Base-by-base conservation (phyloP, 1,140 invertebrate genomes). In the Euschistus heros region DNA sequence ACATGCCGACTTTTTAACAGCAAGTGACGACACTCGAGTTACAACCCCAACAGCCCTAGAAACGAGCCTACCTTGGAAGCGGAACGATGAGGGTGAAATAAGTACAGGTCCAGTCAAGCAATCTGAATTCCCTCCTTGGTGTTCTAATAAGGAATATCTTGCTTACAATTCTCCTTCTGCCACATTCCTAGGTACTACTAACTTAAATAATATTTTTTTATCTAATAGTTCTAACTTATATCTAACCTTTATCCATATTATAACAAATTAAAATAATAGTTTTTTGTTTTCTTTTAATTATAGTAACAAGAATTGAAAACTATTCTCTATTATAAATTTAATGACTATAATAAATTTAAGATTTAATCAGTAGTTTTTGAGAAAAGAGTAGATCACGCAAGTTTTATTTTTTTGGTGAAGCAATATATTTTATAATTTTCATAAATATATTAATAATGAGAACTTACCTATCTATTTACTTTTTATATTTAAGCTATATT, bases 141-240 rank as follows among this genome's bases (percentile, higher is more conserved):
- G 90, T 60, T 89, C 89, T 2, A 94, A 94, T 73, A 92, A 92
- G 73, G 91, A 95, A 74, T 94, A 94, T 73, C 76, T 92, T 64
- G 86, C 88, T n/a, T 93, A 93, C 72, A 90, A 86, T 75, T 94
- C 91, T 52, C 92, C 91, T 2, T 92, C 90, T 17, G 88, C 90
- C 33, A 94, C 91, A 47, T 91, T 92, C 76, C 79, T 94, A 79
- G 88, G 89, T 92, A 82, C 79, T 63, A 64, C 8, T 30, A 14
- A 15, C 37, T 18, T 3, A 47, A 22, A 27, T 52, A 27, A 37
- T 30, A 10, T 30, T 18, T 18, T 37, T 30, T 26, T 20, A 22
- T 30, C 14, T 37, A 6, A 37, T 37, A 1, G 13, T 37, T 37
- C 13, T 37, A 37, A 37, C 7, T n/a, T n/a, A n/a, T n/a, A n/a